Evolutionary conservation across 2,797 vertebrate species (phyloP).

Genomic region (Thaleichthys pacificus): DNA sequence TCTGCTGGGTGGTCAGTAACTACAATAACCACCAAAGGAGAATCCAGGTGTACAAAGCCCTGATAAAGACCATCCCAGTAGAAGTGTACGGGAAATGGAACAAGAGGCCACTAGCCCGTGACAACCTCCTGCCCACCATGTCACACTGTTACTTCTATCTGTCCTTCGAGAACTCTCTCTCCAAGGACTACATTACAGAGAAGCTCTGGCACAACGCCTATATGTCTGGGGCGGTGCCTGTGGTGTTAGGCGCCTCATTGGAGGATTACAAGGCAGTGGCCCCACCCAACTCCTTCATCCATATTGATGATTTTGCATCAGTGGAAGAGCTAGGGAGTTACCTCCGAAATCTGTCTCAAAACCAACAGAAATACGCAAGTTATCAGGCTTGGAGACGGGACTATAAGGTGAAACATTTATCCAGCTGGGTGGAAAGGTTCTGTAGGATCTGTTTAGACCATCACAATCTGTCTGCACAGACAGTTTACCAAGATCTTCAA

Average conservation of each 20-base stretch:
- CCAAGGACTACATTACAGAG: constrained; percentile 91
- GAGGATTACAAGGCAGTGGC: constrained; percentile 80
- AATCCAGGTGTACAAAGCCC: constrained; percentile 70
- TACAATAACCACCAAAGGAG: constrained; percentile 75
- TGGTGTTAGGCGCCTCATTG: constrained; percentile 84
- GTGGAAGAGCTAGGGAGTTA: constrained; percentile 73
- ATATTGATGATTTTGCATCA: constrained; percentile 84
- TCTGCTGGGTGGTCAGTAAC: constrained; percentile 90
- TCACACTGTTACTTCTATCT: constrained; percentile 91
- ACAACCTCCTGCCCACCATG: constrained; percentile 76
- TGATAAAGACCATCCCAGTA: constrained; percentile 71
- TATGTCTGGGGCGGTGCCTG: constrained; percentile 77
- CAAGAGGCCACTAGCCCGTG: constrained; percentile 55
- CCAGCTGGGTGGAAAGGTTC: constrained; percentile 82
- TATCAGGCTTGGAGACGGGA: constrained; percentile 80
- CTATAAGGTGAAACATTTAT: constrained; percentile 66
- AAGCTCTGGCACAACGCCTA: constrained; percentile 92
- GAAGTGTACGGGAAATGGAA: constrained; percentile 76
- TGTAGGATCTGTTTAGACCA: constrained; percentile 80
- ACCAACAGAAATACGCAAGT: constrained; percentile 69
- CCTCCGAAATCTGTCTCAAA: constrained; percentile 69
- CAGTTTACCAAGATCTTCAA: constrained; percentile 73
- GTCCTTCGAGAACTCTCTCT: constrained; percentile 87
- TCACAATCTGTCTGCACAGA: constrained; percentile 61
- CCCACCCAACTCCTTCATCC: constrained; percentile 85